Percentiles rank a stretch among this genome's conserved stretches.
Evolutionary conservation across 2,888 invertebrate genomes (phyloP).

Genomic region (Limenitis camilla): DNA sequence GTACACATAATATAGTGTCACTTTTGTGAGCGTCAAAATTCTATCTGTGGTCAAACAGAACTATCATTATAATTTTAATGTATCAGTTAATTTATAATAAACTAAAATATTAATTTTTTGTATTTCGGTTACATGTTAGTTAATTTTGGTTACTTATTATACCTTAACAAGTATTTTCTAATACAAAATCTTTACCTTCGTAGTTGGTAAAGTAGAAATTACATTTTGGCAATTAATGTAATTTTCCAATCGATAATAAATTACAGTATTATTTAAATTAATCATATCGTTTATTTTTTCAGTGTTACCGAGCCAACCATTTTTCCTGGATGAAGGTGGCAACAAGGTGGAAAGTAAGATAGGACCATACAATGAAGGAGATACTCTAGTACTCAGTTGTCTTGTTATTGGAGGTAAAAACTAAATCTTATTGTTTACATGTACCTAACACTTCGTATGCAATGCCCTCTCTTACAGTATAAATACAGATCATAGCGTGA

Average conservation of each 20-base stretch:
- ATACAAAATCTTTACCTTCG: too few relatives aligned
- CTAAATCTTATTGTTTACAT: background rate
- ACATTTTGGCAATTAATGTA: background rate
- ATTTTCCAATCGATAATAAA: background rate
- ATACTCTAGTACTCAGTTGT: slow-evolving; percentile 70
- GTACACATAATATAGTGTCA: too few relatives aligned
- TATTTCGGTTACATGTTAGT: too few relatives aligned
- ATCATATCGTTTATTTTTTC: slow-evolving; percentile 27
- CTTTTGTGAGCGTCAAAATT: too few relatives aligned
- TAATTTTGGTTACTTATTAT: too few relatives aligned
- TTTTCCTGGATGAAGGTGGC: slow-evolving; percentile 65
- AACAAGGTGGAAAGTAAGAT: slow-evolving; percentile 62
- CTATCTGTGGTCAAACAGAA: too few relatives aligned
- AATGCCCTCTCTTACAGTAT: background rate
- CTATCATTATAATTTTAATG: too few relatives aligned
- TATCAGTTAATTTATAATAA: too few relatives aligned
- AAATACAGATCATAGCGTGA: background rate
- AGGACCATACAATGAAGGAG: slow-evolving; percentile 75
- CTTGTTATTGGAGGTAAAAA: slow-evolving; percentile 74
- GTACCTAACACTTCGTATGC: background rate
- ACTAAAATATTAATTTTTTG: too few relatives aligned
- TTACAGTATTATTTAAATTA: background rate
- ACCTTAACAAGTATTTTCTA: too few relatives aligned
- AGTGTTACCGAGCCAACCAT: slow-evolving; percentile 68
- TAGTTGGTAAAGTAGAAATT: too few relatives aligned